A percentile compares a stretch with the other conserved stretches of the same genome.
These are phyloP conservation scores for Poecilus cupreus DNA, from an alignment of 2,888 invertebrate species.

Conservation along the genomic window DNA sequence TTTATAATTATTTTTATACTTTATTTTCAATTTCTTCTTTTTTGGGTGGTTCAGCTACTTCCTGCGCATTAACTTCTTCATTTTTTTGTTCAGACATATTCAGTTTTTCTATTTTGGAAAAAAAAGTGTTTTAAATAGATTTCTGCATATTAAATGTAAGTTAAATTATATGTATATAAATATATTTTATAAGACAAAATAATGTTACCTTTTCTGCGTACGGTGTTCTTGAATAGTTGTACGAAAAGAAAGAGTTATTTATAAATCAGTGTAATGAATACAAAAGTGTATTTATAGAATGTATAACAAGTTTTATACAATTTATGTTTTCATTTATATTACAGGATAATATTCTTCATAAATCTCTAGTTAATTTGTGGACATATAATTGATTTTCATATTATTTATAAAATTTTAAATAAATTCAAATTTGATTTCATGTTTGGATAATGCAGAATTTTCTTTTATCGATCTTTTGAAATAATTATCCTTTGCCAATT, in stretches of 20 bases:
- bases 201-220: slow-evolving; percentile 27
- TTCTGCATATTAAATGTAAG: not conserved
- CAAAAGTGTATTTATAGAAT: slow-evolving; percentile 51
- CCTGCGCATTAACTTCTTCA: slow-evolving; percentile 26
- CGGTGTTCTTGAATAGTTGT: slow-evolving; percentile 22
- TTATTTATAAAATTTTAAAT: slow-evolving; percentile 1
- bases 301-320: slow-evolving; percentile 1
- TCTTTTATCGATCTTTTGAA: not conserved
- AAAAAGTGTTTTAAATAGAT: not conserved
- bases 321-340: slow-evolving; percentile 17
- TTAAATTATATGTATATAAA: slow-evolving; percentile 7
- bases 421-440: not conserved
- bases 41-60: not conserved
- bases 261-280: slow-evolving; percentile 42
- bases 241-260: slow-evolving; percentile 52
- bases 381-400: not conserved
- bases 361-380: not conserved
- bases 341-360: not conserved
- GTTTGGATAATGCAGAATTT: not conserved
- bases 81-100: slow-evolving; percentile 16
- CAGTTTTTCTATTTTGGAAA: not conserved
- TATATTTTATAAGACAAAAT: not conserved
- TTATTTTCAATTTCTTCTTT: not conserved
- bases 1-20: not conserved
- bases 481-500: not conserved